Evolutionary conservation across 2,113 vertebrate species (phyloP), one percentile per base, ranked within the genome.

Genomic region (Artemisiospiza belli): DNA sequence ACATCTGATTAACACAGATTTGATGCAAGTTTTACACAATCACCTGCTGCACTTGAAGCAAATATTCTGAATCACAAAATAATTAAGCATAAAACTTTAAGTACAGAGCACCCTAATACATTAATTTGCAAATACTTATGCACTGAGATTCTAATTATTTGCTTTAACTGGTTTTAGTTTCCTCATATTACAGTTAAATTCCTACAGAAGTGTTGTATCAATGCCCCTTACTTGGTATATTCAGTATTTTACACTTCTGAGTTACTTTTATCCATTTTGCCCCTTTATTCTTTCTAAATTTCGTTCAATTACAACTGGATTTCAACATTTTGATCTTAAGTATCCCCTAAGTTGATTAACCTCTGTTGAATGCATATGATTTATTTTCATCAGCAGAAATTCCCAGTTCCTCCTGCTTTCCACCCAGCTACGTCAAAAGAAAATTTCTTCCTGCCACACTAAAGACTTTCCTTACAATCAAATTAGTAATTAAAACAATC

Each of bases 291-390:
- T 82, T 83, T 44, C 21, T 49, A 58, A 25, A 75, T 14, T 70
- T 51, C 13, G 30, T 39, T 70, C 30, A 61, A 6, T 57, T 73
- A 28, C 8, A 93, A 59, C 2, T 24, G 17, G 7, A 72, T n/a
- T 68, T 28, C 57, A 80, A 15, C 7, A 64, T 52, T 68, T 23
- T 41, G 9, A 46, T 46, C 31, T 62, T 6, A 44, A 51, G 7
- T 15, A 68, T 43, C 39, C 43, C 63, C 52, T 54, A 33, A 75
- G 28, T 1, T 51, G 12, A 62, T 61, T 41, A 6, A 49, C 1
- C 23, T 46, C 13, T 43, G 8, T n/a, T 37, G 57, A 66, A 59
- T 6, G 9, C 10, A 20, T 2, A 23, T 0, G 0, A 52, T 52
- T 25, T 73, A 19, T 58, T 81, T 82, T 59, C 7, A 70, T 21